A percentile compares a stretch with the other conserved stretches of the same genome.
Evolutionary conservation across 2,797 vertebrate species (phyloP).

Genomic region (Fistularia tabacaria): DNA sequence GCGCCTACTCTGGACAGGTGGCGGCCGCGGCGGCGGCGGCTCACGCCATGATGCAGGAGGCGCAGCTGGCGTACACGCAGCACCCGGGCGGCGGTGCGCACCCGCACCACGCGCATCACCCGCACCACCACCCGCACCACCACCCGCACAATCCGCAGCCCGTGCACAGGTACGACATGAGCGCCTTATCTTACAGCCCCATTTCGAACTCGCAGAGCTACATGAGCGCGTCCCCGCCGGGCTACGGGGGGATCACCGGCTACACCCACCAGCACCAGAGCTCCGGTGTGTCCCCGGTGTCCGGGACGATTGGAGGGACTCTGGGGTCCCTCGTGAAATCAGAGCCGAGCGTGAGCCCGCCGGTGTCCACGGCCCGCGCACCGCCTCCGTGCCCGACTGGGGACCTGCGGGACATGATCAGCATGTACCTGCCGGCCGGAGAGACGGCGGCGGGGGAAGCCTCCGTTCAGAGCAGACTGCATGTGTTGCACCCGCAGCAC

Average conservation of each 20-base stretch:
- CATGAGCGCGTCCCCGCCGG: slow-evolving; percentile 91
- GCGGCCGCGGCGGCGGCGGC: slow-evolving; percentile 90
- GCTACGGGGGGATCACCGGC: slow-evolving; percentile 88
- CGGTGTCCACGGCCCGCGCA: slow-evolving; percentile 78
- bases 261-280: slow-evolving; percentile 80
- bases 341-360: slow-evolving; percentile 90
- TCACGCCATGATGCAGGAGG: slow-evolving; percentile 98
- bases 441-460: slow-evolving; percentile 79
- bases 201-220: slow-evolving; percentile 93
- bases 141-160: slow-evolving; percentile 88
- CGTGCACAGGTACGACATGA: slow-evolving; percentile 91
- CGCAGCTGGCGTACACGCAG: slow-evolving; percentile 90
- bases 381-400: slow-evolving; percentile 85
- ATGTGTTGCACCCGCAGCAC: slow-evolving; percentile 89
- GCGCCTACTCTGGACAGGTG: slow-evolving; percentile 89
- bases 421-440: slow-evolving; percentile 85
- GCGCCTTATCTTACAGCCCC: slow-evolving; percentile 89
- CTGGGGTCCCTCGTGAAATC: slow-evolving; percentile 90
- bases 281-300: slow-evolving; percentile 78
- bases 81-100: slow-evolving; percentile 86
- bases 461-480: slow-evolving; percentile 85
- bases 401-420: slow-evolving; percentile 98
- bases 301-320: slow-evolving; percentile 83
- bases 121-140: slow-evolving; percentile 80
- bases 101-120: slow-evolving; percentile 63